These are phyloP conservation scores for Dasypolia templi DNA, from an alignment of 2,888 invertebrate species.

Conservation along the genomic window DNA sequence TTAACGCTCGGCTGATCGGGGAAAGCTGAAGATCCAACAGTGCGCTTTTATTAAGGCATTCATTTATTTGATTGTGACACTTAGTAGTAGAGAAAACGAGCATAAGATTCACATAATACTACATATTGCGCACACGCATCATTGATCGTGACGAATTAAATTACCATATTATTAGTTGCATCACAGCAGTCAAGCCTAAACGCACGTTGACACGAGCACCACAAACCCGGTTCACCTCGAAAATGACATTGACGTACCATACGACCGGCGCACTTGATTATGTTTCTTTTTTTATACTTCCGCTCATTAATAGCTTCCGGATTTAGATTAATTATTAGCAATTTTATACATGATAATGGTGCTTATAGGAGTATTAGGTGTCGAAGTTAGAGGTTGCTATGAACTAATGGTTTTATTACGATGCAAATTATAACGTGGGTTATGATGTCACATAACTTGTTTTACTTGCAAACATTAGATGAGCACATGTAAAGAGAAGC, in stretches of 20 bases:
- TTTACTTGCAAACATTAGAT: not conserved
- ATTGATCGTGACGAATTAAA: conserved; percentile 2
- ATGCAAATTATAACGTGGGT: not conserved
- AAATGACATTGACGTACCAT: conserved; percentile 66
- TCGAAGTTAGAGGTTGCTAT: conserved; percentile 10
- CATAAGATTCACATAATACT: not conserved
- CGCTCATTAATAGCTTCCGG: conserved; percentile 60
- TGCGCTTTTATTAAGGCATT: too few species aligned
- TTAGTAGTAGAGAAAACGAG: not conserved
- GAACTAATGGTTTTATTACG: not conserved
- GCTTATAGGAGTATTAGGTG: conserved; percentile 7
- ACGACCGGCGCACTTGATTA: conserved; percentile 41
- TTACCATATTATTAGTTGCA: conserved; percentile 38
- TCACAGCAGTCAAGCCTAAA: conserved; percentile 27
- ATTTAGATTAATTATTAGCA: conserved; percentile 44
- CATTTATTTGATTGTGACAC: not conserved
- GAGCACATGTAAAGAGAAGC: not conserved
- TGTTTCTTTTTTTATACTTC: conserved; percentile 46
- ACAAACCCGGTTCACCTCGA: conserved; percentile 68
- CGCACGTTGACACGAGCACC: conserved; percentile 42
- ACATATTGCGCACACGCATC: conserved; percentile 16
- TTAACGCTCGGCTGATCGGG: too few species aligned
- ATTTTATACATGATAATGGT: conserved; percentile 20
- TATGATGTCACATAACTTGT: not conserved
- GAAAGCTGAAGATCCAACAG: too few species aligned